Percentiles rank a stretch among this genome's conserved stretches.
phyloP scores from a whole-genome alignment of 35 echinoderm and acorn worm genomes.

The Hemicentrotus pulcherrimus region DNA sequence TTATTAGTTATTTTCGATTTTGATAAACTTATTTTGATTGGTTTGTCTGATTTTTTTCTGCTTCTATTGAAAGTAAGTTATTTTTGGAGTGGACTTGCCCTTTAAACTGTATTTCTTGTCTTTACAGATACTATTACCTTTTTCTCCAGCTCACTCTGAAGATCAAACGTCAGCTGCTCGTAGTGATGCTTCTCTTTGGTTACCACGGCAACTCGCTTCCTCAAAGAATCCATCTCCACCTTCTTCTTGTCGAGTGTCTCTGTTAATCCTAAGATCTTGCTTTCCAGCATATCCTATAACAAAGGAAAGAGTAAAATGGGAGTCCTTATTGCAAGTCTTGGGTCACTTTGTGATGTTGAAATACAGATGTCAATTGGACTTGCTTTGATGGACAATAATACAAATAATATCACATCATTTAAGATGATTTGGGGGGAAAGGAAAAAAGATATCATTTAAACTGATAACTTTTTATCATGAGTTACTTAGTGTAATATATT shows the following conservation, averaged over 20 bases:
- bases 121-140: conserved; percentile 27
- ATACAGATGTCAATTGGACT: neutral
- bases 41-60: no score
- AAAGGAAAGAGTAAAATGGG: neutral
- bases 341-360: neutral
- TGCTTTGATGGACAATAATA: neutral
- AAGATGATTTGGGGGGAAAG: no score
- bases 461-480: no score
- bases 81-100: no score
- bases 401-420: neutral
- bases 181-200: conserved; percentile 68
- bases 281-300: conserved; percentile 33
- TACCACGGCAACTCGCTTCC: conserved; percentile 54
- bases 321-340: neutral
- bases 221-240: conserved; percentile 59
- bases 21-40: no score
- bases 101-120: neutral
- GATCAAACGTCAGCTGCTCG: conserved; percentile 24
- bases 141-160: conserved; percentile 55
- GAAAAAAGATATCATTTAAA: no score
- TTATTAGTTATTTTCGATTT: no score
- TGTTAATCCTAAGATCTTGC: conserved; percentile 33
- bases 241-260: conserved; percentile 55
- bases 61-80: no score
- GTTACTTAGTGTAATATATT: no score